Percentiles rank a stretch among this genome's conserved stretches.
Conservation (phyloP, 2,797 vertebrate genomes). For the Pygocentrus nattereri region DNA sequence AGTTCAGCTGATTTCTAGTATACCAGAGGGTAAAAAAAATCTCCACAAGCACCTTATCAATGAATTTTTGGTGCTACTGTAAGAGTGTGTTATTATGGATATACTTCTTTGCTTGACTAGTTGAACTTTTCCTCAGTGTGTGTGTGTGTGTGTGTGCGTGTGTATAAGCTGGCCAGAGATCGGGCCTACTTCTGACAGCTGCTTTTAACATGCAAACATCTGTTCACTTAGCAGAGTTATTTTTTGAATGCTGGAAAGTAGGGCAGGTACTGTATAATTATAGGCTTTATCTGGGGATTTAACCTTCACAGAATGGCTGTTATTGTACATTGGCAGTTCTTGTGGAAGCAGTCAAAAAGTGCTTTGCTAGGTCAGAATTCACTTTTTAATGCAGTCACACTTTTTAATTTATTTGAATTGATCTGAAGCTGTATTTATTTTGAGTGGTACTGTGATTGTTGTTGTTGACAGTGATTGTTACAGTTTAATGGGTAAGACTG, state of each 20-base stretch:
- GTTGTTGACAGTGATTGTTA: neutral
- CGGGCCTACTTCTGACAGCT: constrained; percentile 67
- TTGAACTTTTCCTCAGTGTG: constrained; percentile 70
- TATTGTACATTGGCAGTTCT: constrained; percentile 2
- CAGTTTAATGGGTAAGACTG: neutral
- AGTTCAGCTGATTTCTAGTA: constrained; percentile 73
- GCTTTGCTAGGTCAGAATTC: neutral
- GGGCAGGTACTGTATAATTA: constrained; percentile 77
- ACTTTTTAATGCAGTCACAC: neutral
- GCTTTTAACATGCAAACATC: constrained; percentile 78
- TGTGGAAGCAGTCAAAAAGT: constrained; percentile 6
- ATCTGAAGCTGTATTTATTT: too few relatives aligned
- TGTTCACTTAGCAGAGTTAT: constrained; percentile 73
- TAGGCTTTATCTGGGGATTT: constrained; percentile 63
- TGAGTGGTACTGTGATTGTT: too few relatives aligned
- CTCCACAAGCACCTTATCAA: constrained; percentile 68
- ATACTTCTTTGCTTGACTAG: constrained; percentile 73
- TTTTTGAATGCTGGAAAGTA: constrained; percentile 73
- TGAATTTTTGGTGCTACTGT: constrained; percentile 65
- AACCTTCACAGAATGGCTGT: constrained; percentile 60
- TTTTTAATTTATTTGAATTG: neutral
- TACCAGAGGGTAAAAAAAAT: constrained; percentile 50
- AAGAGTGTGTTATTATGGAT: constrained; percentile 70
- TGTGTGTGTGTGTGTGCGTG: neutral
- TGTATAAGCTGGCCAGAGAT: constrained; percentile 61